Evolutionary conservation across 2,888 invertebrate species (phyloP).

Genomic region (Drosophila nr. perissopoda): DNA sequence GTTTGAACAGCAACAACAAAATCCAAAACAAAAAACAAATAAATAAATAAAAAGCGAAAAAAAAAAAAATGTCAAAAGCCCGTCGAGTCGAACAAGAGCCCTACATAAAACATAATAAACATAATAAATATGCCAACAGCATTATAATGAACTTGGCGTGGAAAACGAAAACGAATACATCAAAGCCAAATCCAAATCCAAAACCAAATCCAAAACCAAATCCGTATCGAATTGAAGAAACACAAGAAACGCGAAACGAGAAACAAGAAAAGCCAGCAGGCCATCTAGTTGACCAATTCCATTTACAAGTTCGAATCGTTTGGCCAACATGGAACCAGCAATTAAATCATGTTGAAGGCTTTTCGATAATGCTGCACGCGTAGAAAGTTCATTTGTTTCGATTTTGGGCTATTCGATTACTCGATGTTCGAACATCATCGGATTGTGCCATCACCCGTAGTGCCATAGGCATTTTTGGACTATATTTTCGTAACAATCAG

Average conservation of each 20-base stretch:
- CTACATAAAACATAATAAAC: slow-evolving; percentile 54
- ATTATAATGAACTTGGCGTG: slow-evolving; percentile 59
- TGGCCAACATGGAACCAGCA: slow-evolving; percentile 42
- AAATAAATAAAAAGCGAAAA: neutral
- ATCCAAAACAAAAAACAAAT: neutral
- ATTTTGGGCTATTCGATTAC: neutral
- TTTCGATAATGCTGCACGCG: slow-evolving; percentile 46
- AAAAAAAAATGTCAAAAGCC: slow-evolving; percentile 31
- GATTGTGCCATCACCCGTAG: neutral
- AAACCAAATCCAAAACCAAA: slow-evolving; percentile 13
- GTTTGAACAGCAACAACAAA: neutral
- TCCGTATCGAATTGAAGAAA: slow-evolving; percentile 20
- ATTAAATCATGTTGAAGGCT: slow-evolving; percentile 50
- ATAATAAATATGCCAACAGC: slow-evolving; percentile 63
- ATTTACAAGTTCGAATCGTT: slow-evolving; percentile 20
- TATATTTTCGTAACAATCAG: neutral
- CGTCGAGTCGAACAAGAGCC: slow-evolving; percentile 19
- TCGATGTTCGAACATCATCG: neutral
- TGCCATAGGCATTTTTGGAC: neutral
- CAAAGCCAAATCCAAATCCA: slow-evolving; percentile 11
- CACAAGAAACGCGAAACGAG: slow-evolving; percentile 4
- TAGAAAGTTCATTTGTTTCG: slow-evolving; percentile 56
- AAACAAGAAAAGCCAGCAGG: slow-evolving; percentile 41
- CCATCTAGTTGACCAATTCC: slow-evolving; percentile 47
- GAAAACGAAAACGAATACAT: slow-evolving; percentile 27